Evolutionary conservation across 1,140 invertebrate genomes (phyloP), one percentile per base, ranked within the genome.

Genomic region (Pseudomyrmex gracilis): DNA sequence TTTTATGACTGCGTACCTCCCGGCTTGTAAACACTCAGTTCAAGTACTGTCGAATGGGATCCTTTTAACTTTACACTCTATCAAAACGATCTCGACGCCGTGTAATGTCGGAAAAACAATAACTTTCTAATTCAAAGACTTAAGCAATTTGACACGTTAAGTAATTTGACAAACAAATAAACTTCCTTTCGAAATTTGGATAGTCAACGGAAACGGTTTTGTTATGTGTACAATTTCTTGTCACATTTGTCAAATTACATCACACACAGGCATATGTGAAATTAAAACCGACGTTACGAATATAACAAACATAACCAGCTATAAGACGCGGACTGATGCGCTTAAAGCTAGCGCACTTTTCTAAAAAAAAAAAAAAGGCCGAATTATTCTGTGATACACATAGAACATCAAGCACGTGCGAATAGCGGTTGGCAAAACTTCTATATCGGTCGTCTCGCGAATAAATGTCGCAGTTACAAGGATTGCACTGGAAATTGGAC

Each of bases 401-500:
- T n/a, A n/a, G 55, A 34, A 34, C 34, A 34, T 34, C 5, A 34
- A 34, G 0, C 5, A 34, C 12, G 47, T 55, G 43, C 34, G 57
- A 49, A 20, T 61, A 22, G n/a, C 61, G 47, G 57, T 20, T 60
- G 12, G 47, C 34, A n/a, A 34, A 34, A 47, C 53, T 70, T 78
- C 66, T 47, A 5, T 34, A 70, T 80, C 43, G 43, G 76, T 78
- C 43, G 76, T 78, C 64, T 12, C 55, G 55, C 66, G 66, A 70
- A 80, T 70, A 51, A 78, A 76, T 83, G 73, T 60, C 82, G 73
- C 82, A 76, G 73, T 78, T 78, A 83, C 58, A 24, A 17, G 73
- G 63, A 83, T 83, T 83, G 82, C 73, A 57, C 63, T 67, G 73
- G 82, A 63, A 83, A 78, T 83, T 83, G 82, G 53, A 17, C 76